phyloP scores from a whole-genome alignment of 2,888 invertebrate species.

The Hyles lineata region DNA sequence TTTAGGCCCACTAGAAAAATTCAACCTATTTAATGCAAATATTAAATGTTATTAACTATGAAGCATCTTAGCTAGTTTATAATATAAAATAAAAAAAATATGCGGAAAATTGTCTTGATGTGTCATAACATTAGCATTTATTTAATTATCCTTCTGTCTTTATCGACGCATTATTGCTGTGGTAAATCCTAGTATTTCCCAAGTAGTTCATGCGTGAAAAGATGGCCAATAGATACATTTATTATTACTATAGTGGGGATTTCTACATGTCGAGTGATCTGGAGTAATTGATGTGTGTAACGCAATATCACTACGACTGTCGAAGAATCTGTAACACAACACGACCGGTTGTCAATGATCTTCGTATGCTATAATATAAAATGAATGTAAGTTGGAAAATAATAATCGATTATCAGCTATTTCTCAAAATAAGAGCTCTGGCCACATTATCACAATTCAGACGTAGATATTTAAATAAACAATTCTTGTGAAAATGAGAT shows the following conservation, averaged over 20 bases:
- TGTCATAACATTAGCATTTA: too few species aligned
- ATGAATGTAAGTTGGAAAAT: not conserved
- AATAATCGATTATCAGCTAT: not conserved
- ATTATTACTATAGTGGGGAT: not conserved
- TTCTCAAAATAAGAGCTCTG: not conserved
- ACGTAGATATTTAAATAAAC: not conserved
- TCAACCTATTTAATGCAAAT: too few species aligned
- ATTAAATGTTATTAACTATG: too few species aligned
- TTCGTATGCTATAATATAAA: not conserved
- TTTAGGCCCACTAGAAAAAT: too few species aligned
- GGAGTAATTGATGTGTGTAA: slow-evolving; percentile 14
- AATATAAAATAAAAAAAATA: too few species aligned
- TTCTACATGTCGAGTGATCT: not conserved
- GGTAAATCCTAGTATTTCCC: too few species aligned
- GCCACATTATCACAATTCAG: too few species aligned
- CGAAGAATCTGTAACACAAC: slow-evolving; percentile 16
- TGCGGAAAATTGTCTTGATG: too few species aligned
- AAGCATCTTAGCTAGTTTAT: too few species aligned
- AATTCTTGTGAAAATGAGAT: not conserved
- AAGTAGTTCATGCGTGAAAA: not conserved
- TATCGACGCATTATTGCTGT: too few species aligned
- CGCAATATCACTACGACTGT: slow-evolving; percentile 2
- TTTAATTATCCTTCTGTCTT: too few species aligned
- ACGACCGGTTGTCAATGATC: not conserved
- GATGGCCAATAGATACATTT: not conserved